Evolutionary conservation across 2,888 invertebrate genomes (phyloP).

Genomic region (Incurvaria masculella): DNA sequence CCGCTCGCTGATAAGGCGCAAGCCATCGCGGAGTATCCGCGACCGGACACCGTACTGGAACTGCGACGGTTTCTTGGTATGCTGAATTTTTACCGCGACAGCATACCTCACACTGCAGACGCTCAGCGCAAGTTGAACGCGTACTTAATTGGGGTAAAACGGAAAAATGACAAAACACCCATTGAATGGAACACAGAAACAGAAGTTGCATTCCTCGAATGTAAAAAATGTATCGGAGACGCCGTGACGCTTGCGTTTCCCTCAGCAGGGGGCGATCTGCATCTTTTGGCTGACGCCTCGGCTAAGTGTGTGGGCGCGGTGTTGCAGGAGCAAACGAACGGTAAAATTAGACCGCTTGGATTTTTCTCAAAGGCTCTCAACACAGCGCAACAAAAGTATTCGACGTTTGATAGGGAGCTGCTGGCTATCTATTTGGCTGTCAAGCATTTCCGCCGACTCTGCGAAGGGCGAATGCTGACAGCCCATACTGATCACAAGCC

Average conservation of each 20-base stretch:
- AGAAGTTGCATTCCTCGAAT: constrained; percentile 6
- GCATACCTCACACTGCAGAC: no score
- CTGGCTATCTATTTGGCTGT: constrained; percentile 7
- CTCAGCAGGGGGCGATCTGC: constrained; percentile 1
- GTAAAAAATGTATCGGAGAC: constrained; percentile 1
- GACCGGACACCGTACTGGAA: constrained; percentile 8
- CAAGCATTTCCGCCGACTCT: constrained; percentile 5
- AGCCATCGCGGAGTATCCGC: constrained; percentile 10
- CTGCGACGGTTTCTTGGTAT: constrained; percentile 10
- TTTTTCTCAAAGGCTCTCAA: constrained; percentile 7
- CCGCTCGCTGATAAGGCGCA: constrained; percentile 10
- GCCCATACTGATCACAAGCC: no score
- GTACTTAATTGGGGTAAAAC: no score
- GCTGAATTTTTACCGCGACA: no score
- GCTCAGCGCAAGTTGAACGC: no score
- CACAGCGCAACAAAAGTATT: constrained; percentile 5
- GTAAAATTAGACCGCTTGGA: constrained; percentile 6
- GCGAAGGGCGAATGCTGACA: constrained; percentile 4
- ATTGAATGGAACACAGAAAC: background rate
- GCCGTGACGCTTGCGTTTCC: constrained; percentile 5
- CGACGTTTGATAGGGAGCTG: constrained; percentile 8
- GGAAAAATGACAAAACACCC: no score
- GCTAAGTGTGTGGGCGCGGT: constrained; percentile 5
- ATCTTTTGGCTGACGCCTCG: constrained; percentile 6
- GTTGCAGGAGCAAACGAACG: constrained; percentile 6